phyloP scores from a whole-genome alignment of 1,140 invertebrate species.

The Pseudomyrmex gracilis region DNA sequence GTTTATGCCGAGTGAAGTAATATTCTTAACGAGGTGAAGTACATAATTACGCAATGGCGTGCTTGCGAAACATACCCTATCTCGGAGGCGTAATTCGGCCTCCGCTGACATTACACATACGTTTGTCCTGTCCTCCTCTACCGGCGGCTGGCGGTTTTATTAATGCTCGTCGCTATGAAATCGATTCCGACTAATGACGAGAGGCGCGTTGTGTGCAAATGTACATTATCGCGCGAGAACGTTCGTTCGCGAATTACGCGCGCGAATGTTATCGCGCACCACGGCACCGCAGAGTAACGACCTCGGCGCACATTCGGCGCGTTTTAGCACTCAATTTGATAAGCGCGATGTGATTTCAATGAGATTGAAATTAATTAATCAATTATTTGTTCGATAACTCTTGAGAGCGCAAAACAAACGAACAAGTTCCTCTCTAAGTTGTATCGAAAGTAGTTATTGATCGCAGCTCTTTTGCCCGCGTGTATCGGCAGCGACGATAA shows the following conservation, averaged over 20 bases:
- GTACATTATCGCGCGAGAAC: neutral
- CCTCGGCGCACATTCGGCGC: constrained; percentile 1
- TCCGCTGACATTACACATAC: constrained; percentile 49
- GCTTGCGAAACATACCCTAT: constrained; percentile 76
- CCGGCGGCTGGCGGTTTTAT: constrained; percentile 31
- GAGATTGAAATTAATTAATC: constrained; percentile 3
- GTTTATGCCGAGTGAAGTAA: constrained; percentile 77
- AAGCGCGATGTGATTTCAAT: neutral
- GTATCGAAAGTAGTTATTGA: constrained; percentile 21
- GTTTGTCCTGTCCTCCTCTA: no score
- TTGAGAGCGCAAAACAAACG: neutral
- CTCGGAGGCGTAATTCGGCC: constrained; percentile 56
- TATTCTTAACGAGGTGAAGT: constrained; percentile 83
- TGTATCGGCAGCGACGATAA: constrained; percentile 30
- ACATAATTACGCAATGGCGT: constrained; percentile 84
- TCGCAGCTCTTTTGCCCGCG: constrained; percentile 20
- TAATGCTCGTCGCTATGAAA: constrained; percentile 40
- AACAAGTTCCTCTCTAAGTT: neutral
- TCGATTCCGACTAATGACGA: constrained; percentile 50
- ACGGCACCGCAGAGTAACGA: neutral
- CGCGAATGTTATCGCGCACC: constrained; percentile 6
- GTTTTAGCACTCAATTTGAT: constrained; percentile 24
- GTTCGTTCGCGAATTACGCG: constrained; percentile 24
- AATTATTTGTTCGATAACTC: neutral
- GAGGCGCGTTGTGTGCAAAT: constrained; percentile 10